phyloP scores from a whole-genome alignment of 1,140 invertebrate species.

The Aphidius ervi region DNA sequence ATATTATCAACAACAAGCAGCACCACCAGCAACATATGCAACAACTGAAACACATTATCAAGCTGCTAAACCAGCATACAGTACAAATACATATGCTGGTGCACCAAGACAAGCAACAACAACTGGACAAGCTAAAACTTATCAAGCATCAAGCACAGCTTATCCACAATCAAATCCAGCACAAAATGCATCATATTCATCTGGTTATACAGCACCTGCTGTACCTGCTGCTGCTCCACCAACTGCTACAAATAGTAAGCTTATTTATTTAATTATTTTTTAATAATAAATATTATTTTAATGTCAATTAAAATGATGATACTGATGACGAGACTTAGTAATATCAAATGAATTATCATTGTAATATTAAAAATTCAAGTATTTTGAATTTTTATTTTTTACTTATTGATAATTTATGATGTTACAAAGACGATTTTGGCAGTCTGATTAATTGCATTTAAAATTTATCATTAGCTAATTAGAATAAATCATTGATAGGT shows the following conservation, averaged over 20 bases:
- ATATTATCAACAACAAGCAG: conserved; percentile 66
- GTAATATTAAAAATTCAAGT: conserved; percentile 34
- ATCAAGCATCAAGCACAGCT: conserved; percentile 49
- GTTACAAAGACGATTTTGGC: conserved; percentile 41
- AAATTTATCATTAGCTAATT: not conserved
- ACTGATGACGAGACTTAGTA: conserved; percentile 50
- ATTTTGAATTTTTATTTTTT: conserved; percentile 33
- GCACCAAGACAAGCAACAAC: conserved; percentile 58
- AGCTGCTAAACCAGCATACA: conserved; percentile 60
- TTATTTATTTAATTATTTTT: conserved; percentile 20
- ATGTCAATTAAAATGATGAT: conserved; percentile 38
- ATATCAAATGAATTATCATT: conserved; percentile 24
- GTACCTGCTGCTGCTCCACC: conserved; percentile 59
- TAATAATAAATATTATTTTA: not conserved
- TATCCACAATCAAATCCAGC: conserved; percentile 50
- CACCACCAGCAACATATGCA: conserved; percentile 64
- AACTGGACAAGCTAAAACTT: conserved; percentile 55
- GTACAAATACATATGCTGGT: conserved; percentile 62
- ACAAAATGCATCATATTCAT: conserved; percentile 49
- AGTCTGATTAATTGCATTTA: conserved; percentile 31
- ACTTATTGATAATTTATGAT: conserved; percentile 19
- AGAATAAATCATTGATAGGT: not conserved
- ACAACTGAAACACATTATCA: conserved; percentile 65
- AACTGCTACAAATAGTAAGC: conserved; percentile 51
- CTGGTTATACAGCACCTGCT: conserved; percentile 55